A percentile compares a stretch with the other conserved stretches of the same genome.
These are phyloP conservation scores for Euzetes globulus DNA, from an alignment of 2,888 invertebrate species.

Conservation along the genomic window DNA sequence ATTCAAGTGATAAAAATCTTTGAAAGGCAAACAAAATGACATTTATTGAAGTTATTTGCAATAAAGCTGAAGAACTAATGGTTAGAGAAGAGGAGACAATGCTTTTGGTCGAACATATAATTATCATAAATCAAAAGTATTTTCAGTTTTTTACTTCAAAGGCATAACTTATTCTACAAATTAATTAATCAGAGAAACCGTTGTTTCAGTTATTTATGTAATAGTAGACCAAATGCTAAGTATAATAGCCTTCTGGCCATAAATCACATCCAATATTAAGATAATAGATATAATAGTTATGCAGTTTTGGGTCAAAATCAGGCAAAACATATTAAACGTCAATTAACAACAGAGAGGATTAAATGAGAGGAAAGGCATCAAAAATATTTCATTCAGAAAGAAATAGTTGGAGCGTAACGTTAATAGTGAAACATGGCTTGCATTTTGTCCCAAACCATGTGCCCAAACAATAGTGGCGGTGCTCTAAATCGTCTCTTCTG, in stretches of 20 bases:
- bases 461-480: not conserved
- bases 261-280: not conserved
- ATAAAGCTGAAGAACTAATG: not conserved
- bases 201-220: not conserved
- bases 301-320: not conserved
- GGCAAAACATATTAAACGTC: not conserved
- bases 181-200: not conserved
- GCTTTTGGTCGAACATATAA: not conserved
- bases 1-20: constrained; percentile 13
- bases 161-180: not conserved
- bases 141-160: not conserved
- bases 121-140: constrained; percentile 9
- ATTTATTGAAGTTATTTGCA: constrained; percentile 5
- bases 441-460: not conserved
- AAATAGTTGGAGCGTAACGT: not conserved
- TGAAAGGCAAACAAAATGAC: constrained; percentile 6
- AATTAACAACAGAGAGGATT: not conserved
- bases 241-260: not conserved
- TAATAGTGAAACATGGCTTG: not conserved
- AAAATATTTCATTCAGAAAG: not conserved
- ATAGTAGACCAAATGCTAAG: not conserved
- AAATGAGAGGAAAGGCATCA: not conserved
- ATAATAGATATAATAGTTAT: not conserved
- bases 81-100: not conserved
- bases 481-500: not conserved